phyloP scores from a whole-genome alignment of 2,888 invertebrate genomes.

The Petrophora chlorosata region DNA sequence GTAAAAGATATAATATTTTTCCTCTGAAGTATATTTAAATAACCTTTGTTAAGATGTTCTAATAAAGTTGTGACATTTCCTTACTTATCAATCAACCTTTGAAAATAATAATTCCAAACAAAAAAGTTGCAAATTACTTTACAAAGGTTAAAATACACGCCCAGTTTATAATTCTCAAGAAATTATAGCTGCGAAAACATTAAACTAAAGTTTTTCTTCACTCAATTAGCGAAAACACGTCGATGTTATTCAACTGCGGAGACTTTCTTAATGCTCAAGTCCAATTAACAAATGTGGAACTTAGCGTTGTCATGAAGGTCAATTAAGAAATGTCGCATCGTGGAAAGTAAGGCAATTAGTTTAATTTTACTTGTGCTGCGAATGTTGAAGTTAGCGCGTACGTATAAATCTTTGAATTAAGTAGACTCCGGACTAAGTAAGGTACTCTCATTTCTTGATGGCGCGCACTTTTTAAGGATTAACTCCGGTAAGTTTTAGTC shows the following conservation, averaged over 20 bases:
- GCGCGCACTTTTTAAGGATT: not conserved
- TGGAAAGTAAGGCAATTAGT: slow-evolving; percentile 55
- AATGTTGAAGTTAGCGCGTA: slow-evolving; percentile 14
- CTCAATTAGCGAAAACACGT: slow-evolving; percentile 36
- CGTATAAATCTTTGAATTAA: not conserved
- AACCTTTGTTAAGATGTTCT: no score
- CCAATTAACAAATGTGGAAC: slow-evolving; percentile 65
- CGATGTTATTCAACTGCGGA: slow-evolving; percentile 39
- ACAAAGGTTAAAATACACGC: slow-evolving; percentile 6
- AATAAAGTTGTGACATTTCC: no score
- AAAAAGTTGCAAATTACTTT: no score
- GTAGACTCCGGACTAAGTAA: not conserved
- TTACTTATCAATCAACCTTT: no score
- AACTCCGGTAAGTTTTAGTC: no score
- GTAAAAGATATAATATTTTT: no score
- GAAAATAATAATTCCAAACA: not conserved
- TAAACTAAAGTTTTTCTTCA: slow-evolving; percentile 35
- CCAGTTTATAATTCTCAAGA: slow-evolving; percentile 11
- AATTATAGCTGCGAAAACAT: slow-evolving; percentile 26
- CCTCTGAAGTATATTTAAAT: no score
- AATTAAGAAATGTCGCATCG: slow-evolving; percentile 58
- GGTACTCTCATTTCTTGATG: not conserved
- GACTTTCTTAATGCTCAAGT: slow-evolving; percentile 52
- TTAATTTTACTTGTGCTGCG: slow-evolving; percentile 48
- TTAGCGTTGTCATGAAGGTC: slow-evolving; percentile 57